Base-by-base conservation (phyloP, 2,797 vertebrate genomes). In the Anisognathus igniventris region DNA sequence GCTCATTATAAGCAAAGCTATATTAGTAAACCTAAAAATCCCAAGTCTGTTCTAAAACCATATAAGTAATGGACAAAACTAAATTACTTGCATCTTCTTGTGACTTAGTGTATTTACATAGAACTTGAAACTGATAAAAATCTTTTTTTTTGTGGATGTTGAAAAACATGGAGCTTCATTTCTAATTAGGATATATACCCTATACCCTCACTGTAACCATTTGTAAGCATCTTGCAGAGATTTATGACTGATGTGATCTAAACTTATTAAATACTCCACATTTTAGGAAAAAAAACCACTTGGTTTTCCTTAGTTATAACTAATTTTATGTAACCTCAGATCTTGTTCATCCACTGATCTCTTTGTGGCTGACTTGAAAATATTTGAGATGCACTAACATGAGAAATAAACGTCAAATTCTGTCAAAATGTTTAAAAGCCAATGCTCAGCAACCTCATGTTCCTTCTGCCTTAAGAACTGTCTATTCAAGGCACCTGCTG, bases 341-440 rank as follows among this genome's bases (percentile, higher is more conserved):
- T 68, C 64, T 92, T 73, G 42, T 25, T 87, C 10, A 45, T 45
- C 27, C 28, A 21, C 47, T 81, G 84, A 72, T 17, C 37, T 86
- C 54, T 86, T 67, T 73, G 83, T 44, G 82, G 17, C 14, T 42
- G 39, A 89, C 58, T 75, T 81, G 27, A 80, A 87, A 95, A 75
- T 78, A 96, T 70, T 91, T 93, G 86, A 91, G 56, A 81, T 71
- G 27, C 64, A 77, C 27, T 56, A 74, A 22, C 39, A 68, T 21
- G 58, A 56, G 50, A 92, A 94, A 64, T 33, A 91, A 84, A 78
- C 23, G 42, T 66, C 67, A 92, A 47, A 88, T 56, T 83, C 39
- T 73, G 58, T 84, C 48, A 90, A 83, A 95, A 92, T 12, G 14
- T 60, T 92, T 85, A 72, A 86, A 91, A 92, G 31, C 15, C 67